phyloP scores from a whole-genome alignment of 2,888 invertebrate species.

The Sesia bembeciformis region DNA sequence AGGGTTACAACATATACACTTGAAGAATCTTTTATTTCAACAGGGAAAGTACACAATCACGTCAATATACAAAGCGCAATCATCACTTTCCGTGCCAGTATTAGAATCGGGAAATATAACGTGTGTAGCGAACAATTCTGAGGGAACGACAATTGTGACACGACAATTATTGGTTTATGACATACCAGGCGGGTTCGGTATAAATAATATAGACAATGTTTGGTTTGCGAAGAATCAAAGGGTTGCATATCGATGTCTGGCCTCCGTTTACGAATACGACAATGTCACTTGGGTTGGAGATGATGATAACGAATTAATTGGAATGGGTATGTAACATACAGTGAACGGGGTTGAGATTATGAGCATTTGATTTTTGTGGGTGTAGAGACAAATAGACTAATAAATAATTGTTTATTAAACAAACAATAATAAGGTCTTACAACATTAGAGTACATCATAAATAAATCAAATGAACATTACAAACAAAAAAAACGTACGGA shows the following conservation, averaged over 20 bases:
- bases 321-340: not conserved
- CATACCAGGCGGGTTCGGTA: slow-evolving; percentile 43
- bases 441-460: no score
- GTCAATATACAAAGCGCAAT: slow-evolving; percentile 26
- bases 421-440: no score
- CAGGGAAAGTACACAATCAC: slow-evolving; percentile 15
- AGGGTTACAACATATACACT: no score
- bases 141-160: slow-evolving; percentile 2
- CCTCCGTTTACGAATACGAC: slow-evolving; percentile 39
- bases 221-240: slow-evolving; percentile 40
- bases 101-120: slow-evolving; percentile 31
- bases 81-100: slow-evolving; percentile 25
- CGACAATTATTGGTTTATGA: slow-evolving; percentile 40
- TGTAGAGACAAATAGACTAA: no score
- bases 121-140: slow-evolving; percentile 32
- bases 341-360: no score
- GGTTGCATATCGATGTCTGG: slow-evolving; percentile 37
- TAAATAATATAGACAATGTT: slow-evolving; percentile 19
- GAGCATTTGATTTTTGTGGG: no score
- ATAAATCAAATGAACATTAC: no score
- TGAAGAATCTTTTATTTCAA: slow-evolving; percentile 6
- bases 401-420: no score
- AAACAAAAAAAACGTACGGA: no score
- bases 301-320: slow-evolving; percentile 11
- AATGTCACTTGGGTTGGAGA: slow-evolving; percentile 40